phyloP scores from a whole-genome alignment of 2,888 invertebrate genomes.

The Drymonia ruficornis region DNA sequence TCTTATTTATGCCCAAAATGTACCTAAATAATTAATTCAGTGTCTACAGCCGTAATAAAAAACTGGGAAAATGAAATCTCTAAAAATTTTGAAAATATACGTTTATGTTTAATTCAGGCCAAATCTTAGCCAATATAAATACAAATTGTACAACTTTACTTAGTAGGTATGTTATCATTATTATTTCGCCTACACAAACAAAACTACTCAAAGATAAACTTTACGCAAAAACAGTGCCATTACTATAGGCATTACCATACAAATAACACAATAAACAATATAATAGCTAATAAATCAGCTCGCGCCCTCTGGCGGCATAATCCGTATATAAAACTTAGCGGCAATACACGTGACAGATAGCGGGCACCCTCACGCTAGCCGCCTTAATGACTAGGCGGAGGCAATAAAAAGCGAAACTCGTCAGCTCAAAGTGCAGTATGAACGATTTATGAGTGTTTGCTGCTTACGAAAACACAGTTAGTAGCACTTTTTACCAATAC shows the following conservation, averaged over 20 bases:
- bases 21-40: too few relatives aligned
- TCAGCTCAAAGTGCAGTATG: slow-evolving; percentile 52
- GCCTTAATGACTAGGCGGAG: slow-evolving; percentile 52
- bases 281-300: slow-evolving; percentile 13
- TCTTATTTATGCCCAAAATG: too few relatives aligned
- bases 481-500: slow-evolving; percentile 13
- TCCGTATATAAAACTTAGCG: slow-evolving; percentile 18
- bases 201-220: neutral
- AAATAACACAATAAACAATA: slow-evolving; percentile 10
- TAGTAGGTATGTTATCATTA: neutral
- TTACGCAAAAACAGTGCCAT: slow-evolving; percentile 1
- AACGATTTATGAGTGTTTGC: slow-evolving; percentile 42
- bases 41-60: too few relatives aligned
- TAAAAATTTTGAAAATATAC: too few relatives aligned
- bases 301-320: slow-evolving; percentile 4
- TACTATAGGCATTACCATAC: neutral
- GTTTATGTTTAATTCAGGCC: too few relatives aligned
- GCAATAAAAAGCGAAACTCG: slow-evolving; percentile 70
- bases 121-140: slow-evolving; percentile 11
- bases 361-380: slow-evolving; percentile 25
- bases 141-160: neutral
- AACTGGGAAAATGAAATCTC: too few relatives aligned
- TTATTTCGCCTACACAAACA: neutral
- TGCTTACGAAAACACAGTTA: slow-evolving; percentile 24
- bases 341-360: slow-evolving; percentile 26